Conservation (phyloP, 2,797 vertebrate genomes). For the Pteropus rufus region DNA sequence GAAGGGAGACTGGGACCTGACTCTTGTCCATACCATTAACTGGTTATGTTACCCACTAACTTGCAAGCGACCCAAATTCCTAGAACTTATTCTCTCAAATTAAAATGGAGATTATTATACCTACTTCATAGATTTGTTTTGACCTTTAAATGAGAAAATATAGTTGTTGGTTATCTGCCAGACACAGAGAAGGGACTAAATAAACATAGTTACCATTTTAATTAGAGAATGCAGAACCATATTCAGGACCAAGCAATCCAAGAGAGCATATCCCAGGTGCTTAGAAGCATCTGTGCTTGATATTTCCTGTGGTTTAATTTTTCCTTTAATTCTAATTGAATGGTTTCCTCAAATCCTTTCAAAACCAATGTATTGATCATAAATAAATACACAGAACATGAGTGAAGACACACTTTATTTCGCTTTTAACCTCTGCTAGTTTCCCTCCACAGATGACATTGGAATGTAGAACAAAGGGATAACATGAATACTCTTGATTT, state of each 20-base stretch:
- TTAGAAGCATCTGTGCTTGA: not conserved
- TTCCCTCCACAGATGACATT: slow-evolving; percentile 8
- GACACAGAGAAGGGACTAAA: not conserved
- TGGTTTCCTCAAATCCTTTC: not conserved
- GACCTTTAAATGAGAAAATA: not conserved
- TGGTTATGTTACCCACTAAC: not conserved
- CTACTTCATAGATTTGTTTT: not conserved
- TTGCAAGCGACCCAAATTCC: not conserved
- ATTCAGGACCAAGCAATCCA: not conserved
- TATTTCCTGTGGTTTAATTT: slow-evolving; percentile 38
- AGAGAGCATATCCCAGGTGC: not conserved
- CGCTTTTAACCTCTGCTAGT: not conserved
- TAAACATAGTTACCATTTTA: not conserved
- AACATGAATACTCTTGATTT: not conserved
- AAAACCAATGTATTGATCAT: not conserved
- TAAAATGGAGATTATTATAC: not conserved
- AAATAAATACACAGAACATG: slow-evolving; percentile 22
- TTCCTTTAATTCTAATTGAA: slow-evolving; percentile 25
- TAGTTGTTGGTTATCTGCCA: not conserved
- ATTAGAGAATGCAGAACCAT: not conserved
- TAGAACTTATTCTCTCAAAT: not conserved
- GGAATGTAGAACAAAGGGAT: slow-evolving; percentile 6
- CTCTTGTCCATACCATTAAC: not conserved
- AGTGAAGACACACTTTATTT: slow-evolving; percentile 23
- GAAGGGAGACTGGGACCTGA: not conserved